phyloP scores from a whole-genome alignment of 2,797 vertebrate genomes.

The Falco concolor region DNA sequence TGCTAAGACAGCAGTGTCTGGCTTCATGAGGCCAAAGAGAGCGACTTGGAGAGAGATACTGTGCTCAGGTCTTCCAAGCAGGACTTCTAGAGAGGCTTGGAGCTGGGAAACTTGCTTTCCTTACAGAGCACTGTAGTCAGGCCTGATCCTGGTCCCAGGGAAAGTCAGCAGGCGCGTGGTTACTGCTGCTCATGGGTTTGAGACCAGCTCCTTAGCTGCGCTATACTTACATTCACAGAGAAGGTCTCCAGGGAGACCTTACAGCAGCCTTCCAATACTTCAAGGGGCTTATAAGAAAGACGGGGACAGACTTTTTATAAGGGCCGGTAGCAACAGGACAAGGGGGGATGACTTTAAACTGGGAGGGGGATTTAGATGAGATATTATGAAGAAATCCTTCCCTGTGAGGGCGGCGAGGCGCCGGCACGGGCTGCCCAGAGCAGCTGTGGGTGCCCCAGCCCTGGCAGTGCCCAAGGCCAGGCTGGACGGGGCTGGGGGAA shows the following conservation, averaged over 20 bases:
- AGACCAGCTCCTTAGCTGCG: neutral
- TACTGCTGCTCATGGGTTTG: neutral
- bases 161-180: neutral
- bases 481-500: too few species aligned
- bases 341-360: too few species aligned
- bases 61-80: neutral
- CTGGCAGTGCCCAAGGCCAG: too few species aligned
- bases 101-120: neutral
- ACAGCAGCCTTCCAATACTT: too few species aligned
- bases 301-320: too few species aligned
- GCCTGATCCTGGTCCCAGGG: neutral
- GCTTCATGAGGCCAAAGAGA: neutral
- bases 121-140: fast-evolving
- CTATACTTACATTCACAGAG: neutral
- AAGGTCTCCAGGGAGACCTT: neutral
- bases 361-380: too few species aligned
- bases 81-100: neutral
- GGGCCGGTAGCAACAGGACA: too few species aligned
- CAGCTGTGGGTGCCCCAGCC: too few species aligned
- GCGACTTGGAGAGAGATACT: neutral
- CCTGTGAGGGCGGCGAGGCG: too few species aligned
- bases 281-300: too few species aligned
- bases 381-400: too few species aligned
- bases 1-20: neutral
- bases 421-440: too few species aligned